A percentile compares a stretch with the other conserved stretches of the same genome.
These are phyloP conservation scores for Leucoma salicis DNA, from an alignment of 2,888 invertebrate species.

Conservation along the genomic window DNA sequence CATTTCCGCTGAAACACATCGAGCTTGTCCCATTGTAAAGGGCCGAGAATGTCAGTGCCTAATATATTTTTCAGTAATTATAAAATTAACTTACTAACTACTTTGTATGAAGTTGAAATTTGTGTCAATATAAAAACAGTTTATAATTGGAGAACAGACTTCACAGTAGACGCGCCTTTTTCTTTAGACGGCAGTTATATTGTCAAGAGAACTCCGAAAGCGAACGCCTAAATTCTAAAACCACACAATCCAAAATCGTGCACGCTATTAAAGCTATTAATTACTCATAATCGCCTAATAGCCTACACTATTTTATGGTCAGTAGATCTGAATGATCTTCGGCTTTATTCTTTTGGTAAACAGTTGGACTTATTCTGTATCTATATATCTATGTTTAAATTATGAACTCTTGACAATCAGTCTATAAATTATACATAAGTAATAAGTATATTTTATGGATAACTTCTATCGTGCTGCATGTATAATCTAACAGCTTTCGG, in stretches of 20 bases:
- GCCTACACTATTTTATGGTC: slow-evolving; percentile 21
- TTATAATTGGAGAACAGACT: too few species aligned
- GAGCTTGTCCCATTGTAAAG: too few species aligned
- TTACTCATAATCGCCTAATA: slow-evolving; percentile 14
- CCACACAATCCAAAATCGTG: slow-evolving; percentile 20
- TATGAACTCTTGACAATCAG: slow-evolving; percentile 40
- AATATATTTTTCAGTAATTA: too few species aligned
- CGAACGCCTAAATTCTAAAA: slow-evolving; percentile 16
- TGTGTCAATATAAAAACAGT: too few species aligned
- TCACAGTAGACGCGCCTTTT: too few species aligned
- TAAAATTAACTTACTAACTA: too few species aligned
- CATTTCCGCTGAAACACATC: too few species aligned
- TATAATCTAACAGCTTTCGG: slow-evolving; percentile 45
- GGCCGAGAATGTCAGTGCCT: too few species aligned
- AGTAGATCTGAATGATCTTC: slow-evolving; percentile 7
- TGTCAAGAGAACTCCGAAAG: slow-evolving; percentile 47
- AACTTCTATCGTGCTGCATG: slow-evolving; percentile 44
- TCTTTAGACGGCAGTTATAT: too few species aligned
- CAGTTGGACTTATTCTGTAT: background rate
- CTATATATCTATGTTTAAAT: too few species aligned
- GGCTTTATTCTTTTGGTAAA: slow-evolving; percentile 14
- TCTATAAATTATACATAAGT: slow-evolving; percentile 29
- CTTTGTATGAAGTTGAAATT: too few species aligned
- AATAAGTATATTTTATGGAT: slow-evolving; percentile 34
- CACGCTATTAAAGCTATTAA: slow-evolving; percentile 29